Conservation (phyloP, 2,888 invertebrate species). For the Sesia bembeciformis region DNA sequence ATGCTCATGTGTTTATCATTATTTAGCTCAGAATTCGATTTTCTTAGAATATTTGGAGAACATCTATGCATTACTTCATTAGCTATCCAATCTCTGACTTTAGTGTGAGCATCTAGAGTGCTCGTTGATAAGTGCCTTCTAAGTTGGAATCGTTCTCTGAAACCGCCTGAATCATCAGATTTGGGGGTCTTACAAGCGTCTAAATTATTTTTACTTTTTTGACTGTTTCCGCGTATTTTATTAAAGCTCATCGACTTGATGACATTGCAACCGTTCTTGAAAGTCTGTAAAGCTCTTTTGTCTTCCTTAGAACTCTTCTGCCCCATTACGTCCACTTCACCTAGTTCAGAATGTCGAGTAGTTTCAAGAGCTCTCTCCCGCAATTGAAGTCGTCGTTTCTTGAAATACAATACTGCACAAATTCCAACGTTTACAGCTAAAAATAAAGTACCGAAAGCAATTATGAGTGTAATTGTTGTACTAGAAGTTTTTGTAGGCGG, state of each 20-base stretch:
- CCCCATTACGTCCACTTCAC: constrained; percentile 64
- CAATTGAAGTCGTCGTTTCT: constrained; percentile 73
- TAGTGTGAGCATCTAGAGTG: constrained; percentile 89
- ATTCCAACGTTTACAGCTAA: constrained; percentile 82
- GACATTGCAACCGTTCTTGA: constrained; percentile 74
- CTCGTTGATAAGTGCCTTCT: constrained; percentile 84
- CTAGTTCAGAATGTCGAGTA: constrained; percentile 59
- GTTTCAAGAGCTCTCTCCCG: constrained; percentile 61
- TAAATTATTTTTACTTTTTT: constrained; percentile 68
- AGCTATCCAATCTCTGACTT: constrained; percentile 90
- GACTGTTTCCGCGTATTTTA: constrained; percentile 66
- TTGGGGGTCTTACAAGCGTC: constrained; percentile 73
- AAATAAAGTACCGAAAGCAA: constrained; percentile 80
- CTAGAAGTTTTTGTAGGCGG: constrained; percentile 71
- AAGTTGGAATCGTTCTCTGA: constrained; percentile 76
- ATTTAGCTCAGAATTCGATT: constrained; percentile 54
- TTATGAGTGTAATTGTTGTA: constrained; percentile 76
- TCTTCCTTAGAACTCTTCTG: constrained; percentile 61
- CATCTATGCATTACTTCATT: constrained; percentile 84
- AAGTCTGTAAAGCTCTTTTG: constrained; percentile 50
- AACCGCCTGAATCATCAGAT: constrained; percentile 71
- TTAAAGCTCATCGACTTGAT: constrained; percentile 72
- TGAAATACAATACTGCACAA: constrained; percentile 79
- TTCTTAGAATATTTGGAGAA: constrained; percentile 78
- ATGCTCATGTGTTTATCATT: constrained; percentile 34